Conservation (phyloP, 2,888 invertebrate genomes). For the Silvanus unidentatus region DNA sequence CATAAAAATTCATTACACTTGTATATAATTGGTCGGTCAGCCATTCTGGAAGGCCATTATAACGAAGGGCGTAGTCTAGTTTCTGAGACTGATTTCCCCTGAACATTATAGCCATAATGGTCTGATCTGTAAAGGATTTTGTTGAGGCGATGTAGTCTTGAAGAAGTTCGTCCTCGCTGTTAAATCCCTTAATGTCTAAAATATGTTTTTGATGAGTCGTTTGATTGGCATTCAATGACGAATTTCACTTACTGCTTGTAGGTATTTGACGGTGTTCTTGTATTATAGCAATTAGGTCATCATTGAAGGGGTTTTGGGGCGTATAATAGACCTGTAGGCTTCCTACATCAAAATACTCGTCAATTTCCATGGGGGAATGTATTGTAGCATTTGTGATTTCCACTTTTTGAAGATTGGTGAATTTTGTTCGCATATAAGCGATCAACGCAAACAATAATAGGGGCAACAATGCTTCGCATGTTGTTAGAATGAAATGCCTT, state of each 20-base stretch:
- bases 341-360: slow-evolving; percentile 13
- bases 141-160: no score
- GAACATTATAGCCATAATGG: no score
- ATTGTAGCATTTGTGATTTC: slow-evolving; percentile 32
- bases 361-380: slow-evolving; percentile 14
- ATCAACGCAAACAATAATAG: slow-evolving; percentile 37
- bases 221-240: no score
- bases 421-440: slow-evolving; percentile 38
- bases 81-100: no score
- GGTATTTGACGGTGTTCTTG: slow-evolving; percentile 32
- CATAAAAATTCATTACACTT: no score
- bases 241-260: slow-evolving; percentile 37
- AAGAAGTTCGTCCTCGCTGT: no score
- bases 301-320: slow-evolving; percentile 33
- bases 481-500: slow-evolving; percentile 38
- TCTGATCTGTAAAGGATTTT: no score
- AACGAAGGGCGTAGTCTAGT: no score
- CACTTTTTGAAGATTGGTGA: slow-evolving; percentile 34
- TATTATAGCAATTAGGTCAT: slow-evolving; percentile 32
- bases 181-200: no score
- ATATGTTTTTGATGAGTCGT: no score
- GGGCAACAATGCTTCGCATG: slow-evolving; percentile 37
- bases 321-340: slow-evolving; percentile 24
- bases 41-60: no score
- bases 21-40: no score